phyloP scores from a whole-genome alignment of 64 coral and sea anemone species.

The Trachythela sp. region DNA sequence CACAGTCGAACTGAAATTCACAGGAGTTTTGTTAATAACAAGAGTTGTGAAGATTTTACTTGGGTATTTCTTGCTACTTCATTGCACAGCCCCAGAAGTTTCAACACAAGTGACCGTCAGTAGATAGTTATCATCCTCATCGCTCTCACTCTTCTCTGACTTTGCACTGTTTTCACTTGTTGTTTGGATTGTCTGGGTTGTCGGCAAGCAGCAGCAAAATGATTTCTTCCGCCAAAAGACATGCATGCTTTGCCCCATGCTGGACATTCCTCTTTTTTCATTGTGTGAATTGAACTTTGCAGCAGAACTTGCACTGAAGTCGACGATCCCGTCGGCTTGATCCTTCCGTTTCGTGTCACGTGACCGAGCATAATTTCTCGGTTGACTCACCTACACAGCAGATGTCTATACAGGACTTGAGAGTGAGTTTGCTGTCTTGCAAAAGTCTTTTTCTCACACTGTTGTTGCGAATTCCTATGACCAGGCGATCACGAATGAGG shows the following conservation, averaged over 20 bases:
- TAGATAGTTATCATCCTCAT: conserved; percentile 25
- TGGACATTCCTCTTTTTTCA: conserved; percentile 35
- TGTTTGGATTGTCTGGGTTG: not conserved
- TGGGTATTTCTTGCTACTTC: not conserved
- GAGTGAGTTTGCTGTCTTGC: not conserved
- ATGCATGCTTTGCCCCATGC: conserved; percentile 13
- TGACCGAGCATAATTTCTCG: not conserved
- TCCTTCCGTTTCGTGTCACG: not conserved
- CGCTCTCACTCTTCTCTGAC: conserved; percentile 24
- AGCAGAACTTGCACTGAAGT: not conserved
- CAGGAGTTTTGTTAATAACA: not conserved
- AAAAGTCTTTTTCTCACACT: conserved; percentile 29
- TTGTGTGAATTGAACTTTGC: not conserved
- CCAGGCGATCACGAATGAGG: conserved; percentile 34
- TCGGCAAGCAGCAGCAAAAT: conserved; percentile 4
- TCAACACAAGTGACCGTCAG: not conserved
- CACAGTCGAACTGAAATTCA: conserved; percentile 12
- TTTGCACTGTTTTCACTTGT: not conserved
- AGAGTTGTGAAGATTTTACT: not conserved
- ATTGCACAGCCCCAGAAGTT: not conserved
- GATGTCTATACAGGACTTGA: conserved; percentile 29
- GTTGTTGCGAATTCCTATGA: conserved; percentile 26
- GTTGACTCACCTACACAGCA: not conserved
- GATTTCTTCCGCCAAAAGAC: not conserved
- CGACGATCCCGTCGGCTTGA: not conserved